A percentile compares a stretch with the other conserved stretches of the same genome.
Evolutionary conservation across 1,140 invertebrate species (phyloP).

Genomic region (Lineus longissimus): DNA sequence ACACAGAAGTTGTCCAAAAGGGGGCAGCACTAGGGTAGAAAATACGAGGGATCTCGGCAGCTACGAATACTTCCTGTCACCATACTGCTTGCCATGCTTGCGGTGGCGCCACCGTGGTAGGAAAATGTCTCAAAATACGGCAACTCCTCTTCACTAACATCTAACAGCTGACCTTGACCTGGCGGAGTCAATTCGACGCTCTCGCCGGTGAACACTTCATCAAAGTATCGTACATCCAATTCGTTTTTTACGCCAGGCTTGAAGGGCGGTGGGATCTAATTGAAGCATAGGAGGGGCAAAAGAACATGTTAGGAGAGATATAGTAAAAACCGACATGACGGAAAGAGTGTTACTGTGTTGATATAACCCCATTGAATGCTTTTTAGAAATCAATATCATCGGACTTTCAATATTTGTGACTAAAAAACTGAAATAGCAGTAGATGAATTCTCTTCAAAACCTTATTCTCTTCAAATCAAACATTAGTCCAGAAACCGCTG

Average conservation of each 20-base stretch:
- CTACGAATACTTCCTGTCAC: too few species aligned
- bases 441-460: too few species aligned
- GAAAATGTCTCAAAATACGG: conserved; percentile 49
- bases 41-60: too few species aligned
- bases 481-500: too few species aligned
- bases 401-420: too few species aligned
- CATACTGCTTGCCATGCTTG: conserved; percentile 30
- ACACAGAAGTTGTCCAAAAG: too few species aligned
- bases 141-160: conserved; percentile 37
- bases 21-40: background rate
- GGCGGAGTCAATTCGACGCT: conserved; percentile 93
- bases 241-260: conserved; percentile 94
- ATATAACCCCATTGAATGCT: too few species aligned
- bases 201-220: conserved; percentile 97
- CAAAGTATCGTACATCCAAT: conserved; percentile 96
- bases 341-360: too few species aligned
- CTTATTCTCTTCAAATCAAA: too few species aligned
- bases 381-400: too few species aligned
- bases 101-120: conserved; percentile 43
- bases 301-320: background rate
- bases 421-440: too few species aligned
- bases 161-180: conserved; percentile 21
- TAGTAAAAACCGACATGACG: conserved; percentile 8
- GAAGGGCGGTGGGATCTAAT: conserved; percentile 67
- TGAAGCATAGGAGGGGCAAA: conserved; percentile 12